Percentiles rank a stretch among this genome's conserved stretches.
These are phyloP conservation scores for Alethe castanea DNA, from an alignment of 2,113 vertebrate genomes.

Conservation along the genomic window DNA sequence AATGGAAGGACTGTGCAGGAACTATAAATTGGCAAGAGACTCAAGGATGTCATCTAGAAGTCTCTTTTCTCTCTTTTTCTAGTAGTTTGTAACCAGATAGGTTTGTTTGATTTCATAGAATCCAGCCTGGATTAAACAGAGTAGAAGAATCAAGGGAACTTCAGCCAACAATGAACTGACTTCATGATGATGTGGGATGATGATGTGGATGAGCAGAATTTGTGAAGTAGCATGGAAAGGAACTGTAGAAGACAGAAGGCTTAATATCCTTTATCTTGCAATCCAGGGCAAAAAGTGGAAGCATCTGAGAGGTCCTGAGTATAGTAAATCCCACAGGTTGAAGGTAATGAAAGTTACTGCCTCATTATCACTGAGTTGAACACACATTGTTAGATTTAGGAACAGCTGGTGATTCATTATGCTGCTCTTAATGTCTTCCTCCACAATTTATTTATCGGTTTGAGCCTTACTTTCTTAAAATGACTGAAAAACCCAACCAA, in stretches of 20 bases:
- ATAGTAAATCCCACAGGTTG: neutral
- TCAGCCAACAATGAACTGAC: neutral
- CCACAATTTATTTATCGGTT: neutral
- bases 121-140: neutral
- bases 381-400: neutral
- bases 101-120: neutral
- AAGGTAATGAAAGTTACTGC: neutral
- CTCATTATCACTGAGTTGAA: neutral
- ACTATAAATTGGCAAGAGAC: neutral
- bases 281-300: neutral
- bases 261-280: neutral
- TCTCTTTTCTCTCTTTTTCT: neutral
- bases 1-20: neutral
- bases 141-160: neutral
- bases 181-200: fast-evolving
- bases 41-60: neutral
- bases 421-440: neutral
- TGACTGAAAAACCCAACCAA: neutral
- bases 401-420: neutral
- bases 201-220: neutral
- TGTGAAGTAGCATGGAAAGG: neutral
- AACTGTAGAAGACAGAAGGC: neutral
- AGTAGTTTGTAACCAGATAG: neutral
- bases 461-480: neutral
- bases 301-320: neutral